These are phyloP conservation scores for Sarcophaga rosellei DNA, from an alignment of 2,888 invertebrate species.

Conservation along the genomic window DNA sequence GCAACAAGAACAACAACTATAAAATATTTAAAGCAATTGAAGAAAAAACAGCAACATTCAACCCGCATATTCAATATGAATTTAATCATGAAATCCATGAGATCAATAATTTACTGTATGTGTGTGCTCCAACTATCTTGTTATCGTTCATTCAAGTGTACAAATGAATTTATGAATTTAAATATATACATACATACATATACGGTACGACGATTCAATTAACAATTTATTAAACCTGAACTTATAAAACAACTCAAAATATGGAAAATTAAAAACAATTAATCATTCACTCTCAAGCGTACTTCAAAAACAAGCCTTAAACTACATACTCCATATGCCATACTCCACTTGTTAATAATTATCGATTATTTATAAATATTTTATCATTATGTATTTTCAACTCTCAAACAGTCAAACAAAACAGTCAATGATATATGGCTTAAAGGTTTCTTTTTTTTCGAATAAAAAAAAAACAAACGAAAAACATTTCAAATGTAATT, in stretches of 20 bases:
- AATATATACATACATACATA: background rate
- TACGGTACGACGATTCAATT: slow-evolving; percentile 5
- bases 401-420: too few relatives aligned
- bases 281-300: background rate
- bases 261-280: background rate
- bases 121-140: background rate
- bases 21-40: slow-evolving; percentile 20
- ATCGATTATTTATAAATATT: too few relatives aligned
- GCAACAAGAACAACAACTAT: slow-evolving; percentile 2
- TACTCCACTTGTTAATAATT: too few relatives aligned
- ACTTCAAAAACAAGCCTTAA: too few relatives aligned
- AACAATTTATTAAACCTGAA: slow-evolving; percentile 46
- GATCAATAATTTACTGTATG: background rate
- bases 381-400: too few relatives aligned
- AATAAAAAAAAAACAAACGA: too few relatives aligned
- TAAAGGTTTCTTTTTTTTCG: too few relatives aligned
- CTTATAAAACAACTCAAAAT: slow-evolving; percentile 42
- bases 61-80: slow-evolving; percentile 13
- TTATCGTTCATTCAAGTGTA: background rate
- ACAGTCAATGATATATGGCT: too few relatives aligned
- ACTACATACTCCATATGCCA: too few relatives aligned
- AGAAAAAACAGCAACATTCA: slow-evolving; percentile 17
- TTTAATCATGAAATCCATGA: background rate
- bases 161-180: background rate
- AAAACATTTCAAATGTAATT: too few relatives aligned